A percentile compares a stretch with the other conserved stretches of the same genome.
phyloP scores from a whole-genome alignment of 2,888 invertebrate species.

The Macrophya annulata region DNA sequence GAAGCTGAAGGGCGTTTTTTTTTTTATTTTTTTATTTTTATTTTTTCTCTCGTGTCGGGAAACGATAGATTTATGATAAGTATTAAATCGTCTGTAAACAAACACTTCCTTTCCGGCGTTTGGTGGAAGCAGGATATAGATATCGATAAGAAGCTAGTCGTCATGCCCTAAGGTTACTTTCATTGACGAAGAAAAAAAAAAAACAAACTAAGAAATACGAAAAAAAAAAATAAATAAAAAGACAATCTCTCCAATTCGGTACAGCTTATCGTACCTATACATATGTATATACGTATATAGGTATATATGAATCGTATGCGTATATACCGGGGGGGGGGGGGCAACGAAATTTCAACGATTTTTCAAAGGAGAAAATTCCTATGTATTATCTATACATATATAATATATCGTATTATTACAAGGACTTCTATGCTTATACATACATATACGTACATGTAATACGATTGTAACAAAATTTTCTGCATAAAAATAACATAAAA shows the following conservation, averaged over 20 bases:
- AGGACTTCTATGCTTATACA: too few relatives aligned
- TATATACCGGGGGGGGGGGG: too few relatives aligned
- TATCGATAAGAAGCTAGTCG: not conserved
- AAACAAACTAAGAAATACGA: not conserved
- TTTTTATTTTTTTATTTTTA: not conserved
- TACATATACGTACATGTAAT: too few relatives aligned
- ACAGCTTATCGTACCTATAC: too few relatives aligned
- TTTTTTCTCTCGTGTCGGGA: not conserved
- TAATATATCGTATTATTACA: too few relatives aligned
- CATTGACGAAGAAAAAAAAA: constrained; percentile 14
- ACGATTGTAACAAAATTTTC: not conserved
- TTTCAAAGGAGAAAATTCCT: too few relatives aligned
- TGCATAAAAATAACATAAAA: too few relatives aligned
- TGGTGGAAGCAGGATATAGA: not conserved
- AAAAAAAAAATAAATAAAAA: constrained; percentile 2
- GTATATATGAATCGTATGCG: too few relatives aligned
- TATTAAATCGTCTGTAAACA: constrained; percentile 49
- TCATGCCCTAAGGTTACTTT: not conserved
- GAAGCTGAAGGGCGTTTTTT: not conserved
- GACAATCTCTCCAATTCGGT: not conserved
- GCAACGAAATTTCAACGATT: too few relatives aligned
- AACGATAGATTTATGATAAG: constrained; percentile 29
- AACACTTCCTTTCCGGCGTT: constrained; percentile 33
- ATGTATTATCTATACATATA: too few relatives aligned
- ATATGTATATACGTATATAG: too few relatives aligned